Evolutionary conservation across 37 sponge, comb jelly and placozoan genomes (phyloP).

Genomic region (Dysidea cf. avara): DNA sequence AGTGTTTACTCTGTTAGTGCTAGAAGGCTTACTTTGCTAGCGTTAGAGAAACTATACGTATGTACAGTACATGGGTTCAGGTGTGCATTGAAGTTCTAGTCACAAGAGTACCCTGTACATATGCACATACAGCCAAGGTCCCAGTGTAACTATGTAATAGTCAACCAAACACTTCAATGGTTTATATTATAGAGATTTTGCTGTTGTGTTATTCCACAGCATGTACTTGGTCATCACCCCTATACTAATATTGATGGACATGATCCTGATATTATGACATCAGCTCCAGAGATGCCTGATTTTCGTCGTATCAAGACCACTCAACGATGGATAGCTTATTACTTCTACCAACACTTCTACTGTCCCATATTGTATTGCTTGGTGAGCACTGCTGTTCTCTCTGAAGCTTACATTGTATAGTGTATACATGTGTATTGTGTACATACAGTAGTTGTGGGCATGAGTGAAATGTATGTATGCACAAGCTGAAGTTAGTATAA

Average conservation of each 20-base stretch:
- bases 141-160: background rate
- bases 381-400: constrained; percentile 50
- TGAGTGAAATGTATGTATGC: constrained; percentile 1
- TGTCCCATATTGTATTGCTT: constrained; percentile 88
- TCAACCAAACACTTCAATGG: background rate
- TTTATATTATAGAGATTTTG: background rate
- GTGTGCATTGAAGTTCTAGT: no score
- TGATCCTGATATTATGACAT: constrained; percentile 92
- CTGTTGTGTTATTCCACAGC: constrained; percentile 30
- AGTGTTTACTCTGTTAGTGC: no score
- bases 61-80: no score
- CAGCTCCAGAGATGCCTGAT: constrained; percentile 70
- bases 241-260: constrained; percentile 92
- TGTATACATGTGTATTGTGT: constrained; percentile 1
- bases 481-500: background rate
- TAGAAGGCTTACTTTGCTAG: no score
- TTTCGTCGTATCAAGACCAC: constrained; percentile 84
- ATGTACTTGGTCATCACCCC: constrained; percentile 86
- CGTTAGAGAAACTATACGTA: no score
- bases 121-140: no score
- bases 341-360: constrained; percentile 91
- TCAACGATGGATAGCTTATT: constrained; percentile 87
- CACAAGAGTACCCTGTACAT: no score
- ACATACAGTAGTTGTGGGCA: background rate
- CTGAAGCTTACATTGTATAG: background rate